A percentile compares a stretch with the other conserved stretches of the same genome.
Conservation (phyloP, 2,888 invertebrate genomes). For the Crematogaster levior region DNA sequence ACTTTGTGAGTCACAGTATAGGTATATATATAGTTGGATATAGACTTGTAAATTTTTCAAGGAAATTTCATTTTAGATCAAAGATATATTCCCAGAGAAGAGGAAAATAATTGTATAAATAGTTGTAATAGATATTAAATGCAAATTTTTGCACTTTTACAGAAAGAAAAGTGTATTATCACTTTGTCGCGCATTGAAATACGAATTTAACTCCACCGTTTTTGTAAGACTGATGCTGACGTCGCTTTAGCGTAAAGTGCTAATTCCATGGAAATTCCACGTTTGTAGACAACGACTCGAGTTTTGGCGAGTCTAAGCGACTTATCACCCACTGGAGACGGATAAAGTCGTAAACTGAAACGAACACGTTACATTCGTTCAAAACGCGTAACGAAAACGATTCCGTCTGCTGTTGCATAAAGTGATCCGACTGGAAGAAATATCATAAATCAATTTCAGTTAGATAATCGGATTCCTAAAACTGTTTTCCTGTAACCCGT, state of each 20-base stretch:
- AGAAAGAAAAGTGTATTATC: not conserved
- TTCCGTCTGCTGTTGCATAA: slow-evolving; percentile 23
- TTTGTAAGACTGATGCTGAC: slow-evolving; percentile 34
- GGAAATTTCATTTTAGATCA: not conserved
- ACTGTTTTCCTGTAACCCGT: slow-evolving; percentile 19
- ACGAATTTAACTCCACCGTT: not conserved
- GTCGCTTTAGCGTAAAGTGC: slow-evolving; percentile 21
- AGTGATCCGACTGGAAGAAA: not conserved
- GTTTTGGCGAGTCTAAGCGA: slow-evolving; percentile 60
- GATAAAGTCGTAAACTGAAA: slow-evolving; percentile 57
- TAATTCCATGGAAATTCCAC: slow-evolving; percentile 44
- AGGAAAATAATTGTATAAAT: not conserved
- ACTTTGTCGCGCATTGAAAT: not conserved
- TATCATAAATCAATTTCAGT: slow-evolving; percentile 38
- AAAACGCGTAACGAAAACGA: slow-evolving; percentile 48
- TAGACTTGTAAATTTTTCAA: not conserved
- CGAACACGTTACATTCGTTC: slow-evolving; percentile 53
- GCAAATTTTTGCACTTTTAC: not conserved
- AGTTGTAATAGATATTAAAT: not conserved
- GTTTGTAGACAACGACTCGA: slow-evolving; percentile 51
- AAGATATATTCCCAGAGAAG: not conserved
- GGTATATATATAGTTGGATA: not conserved
- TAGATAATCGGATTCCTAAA: slow-evolving; percentile 26
- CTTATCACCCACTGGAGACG: slow-evolving; percentile 43
- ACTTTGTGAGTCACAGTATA: not conserved